Conservation (phyloP, 2,113 vertebrate species). For the Athene cunicularia region DNA sequence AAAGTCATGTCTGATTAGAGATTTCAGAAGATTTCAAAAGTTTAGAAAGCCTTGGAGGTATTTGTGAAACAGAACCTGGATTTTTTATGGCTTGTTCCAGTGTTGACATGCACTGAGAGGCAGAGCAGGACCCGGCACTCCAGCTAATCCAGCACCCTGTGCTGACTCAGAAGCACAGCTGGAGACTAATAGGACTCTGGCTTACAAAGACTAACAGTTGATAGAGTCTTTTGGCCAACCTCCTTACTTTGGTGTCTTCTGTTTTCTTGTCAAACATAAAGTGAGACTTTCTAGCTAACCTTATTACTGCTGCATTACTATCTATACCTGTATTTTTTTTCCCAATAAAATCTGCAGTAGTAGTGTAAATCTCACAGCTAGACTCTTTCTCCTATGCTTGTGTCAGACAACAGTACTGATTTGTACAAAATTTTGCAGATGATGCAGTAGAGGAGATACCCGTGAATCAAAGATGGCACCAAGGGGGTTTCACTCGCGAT, state of each 20-base stretch:
- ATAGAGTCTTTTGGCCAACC: background rate
- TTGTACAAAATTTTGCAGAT: background rate
- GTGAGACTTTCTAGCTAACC: background rate
- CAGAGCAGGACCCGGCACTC: background rate
- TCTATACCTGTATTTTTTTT: background rate
- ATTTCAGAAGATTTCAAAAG: constrained; percentile 33
- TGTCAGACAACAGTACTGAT: background rate
- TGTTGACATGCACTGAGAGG: background rate
- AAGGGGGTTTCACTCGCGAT: background rate
- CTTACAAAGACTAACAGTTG: background rate
- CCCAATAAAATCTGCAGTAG: background rate
- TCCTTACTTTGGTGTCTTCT: background rate
- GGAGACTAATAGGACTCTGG: background rate
- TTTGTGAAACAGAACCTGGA: background rate
- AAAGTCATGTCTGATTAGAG: constrained; percentile 1
- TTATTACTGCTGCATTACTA: background rate
- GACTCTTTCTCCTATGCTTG: background rate
- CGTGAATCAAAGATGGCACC: background rate
- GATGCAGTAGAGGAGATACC: background rate
- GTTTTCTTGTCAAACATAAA: background rate
- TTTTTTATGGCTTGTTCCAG: background rate
- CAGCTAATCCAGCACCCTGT: background rate
- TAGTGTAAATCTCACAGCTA: background rate
- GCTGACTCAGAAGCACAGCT: background rate
- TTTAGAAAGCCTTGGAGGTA: constrained; percentile 1